Conservation (phyloP, 2,113 vertebrate species). For the Leucopsar rothschildi region DNA sequence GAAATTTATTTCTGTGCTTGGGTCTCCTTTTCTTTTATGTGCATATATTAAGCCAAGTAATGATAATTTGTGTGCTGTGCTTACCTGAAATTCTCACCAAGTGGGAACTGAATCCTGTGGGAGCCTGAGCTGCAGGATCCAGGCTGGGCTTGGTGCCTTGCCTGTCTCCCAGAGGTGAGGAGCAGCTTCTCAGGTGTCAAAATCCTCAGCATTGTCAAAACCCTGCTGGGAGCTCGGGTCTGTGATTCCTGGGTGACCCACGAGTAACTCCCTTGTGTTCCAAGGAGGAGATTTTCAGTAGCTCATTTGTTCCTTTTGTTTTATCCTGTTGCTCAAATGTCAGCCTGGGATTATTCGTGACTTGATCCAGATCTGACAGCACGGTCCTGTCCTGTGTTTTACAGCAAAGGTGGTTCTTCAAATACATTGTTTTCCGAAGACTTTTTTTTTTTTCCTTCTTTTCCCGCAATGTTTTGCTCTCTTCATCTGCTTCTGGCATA, state of each 20-base stretch:
- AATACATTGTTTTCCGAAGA: not conserved
- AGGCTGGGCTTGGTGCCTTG: not conserved
- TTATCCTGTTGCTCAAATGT: not conserved
- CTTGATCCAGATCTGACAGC: not conserved
- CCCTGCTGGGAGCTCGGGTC: not conserved
- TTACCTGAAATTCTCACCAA: not conserved
- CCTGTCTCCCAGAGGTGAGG: not conserved
- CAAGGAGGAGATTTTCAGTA: not conserved
- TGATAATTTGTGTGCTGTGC: accelerated
- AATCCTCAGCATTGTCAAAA: accelerated
- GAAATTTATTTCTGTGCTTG: not conserved
- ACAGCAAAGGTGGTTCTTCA: not conserved
- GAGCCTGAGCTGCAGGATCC: not conserved
- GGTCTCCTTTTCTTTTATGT: not conserved
- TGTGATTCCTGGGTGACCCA: not conserved
- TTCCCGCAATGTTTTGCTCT: not conserved
- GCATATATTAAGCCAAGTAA: not conserved
- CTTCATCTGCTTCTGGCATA: not conserved
- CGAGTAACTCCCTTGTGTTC: accelerated
- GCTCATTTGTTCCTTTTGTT: not conserved
- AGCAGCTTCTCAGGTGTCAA: not conserved
- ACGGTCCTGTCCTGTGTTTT: not conserved
- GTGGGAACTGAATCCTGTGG: not conserved
- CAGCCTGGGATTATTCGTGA: not conserved
- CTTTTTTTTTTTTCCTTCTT: not conserved